A percentile compares a stretch with the other conserved stretches of the same genome.
Evolutionary conservation across 1,140 invertebrate species (phyloP).

Genomic region (Hyposmocoma kahamanoa): DNA sequence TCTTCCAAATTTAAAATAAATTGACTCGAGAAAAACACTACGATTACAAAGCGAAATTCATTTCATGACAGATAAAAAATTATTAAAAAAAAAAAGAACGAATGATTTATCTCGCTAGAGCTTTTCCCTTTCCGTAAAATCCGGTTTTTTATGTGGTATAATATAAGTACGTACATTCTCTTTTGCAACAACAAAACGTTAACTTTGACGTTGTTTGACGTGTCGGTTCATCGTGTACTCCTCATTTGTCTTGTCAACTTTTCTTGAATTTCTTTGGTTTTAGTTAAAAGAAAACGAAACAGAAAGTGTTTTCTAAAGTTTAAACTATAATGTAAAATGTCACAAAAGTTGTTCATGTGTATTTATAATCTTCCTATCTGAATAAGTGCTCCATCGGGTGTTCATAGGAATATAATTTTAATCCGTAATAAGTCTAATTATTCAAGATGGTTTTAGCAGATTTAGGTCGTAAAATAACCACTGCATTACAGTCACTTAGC

Average conservation of each 20-base stretch:
- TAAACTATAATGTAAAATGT: slow-evolving; percentile 11
- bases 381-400: neutral
- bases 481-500: slow-evolving; percentile 96
- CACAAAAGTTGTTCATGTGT: slow-evolving; percentile 6
- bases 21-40: slow-evolving; percentile 2
- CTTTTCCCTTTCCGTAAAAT: no score
- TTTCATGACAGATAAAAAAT: no score
- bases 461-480: slow-evolving; percentile 99
- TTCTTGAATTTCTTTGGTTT: neutral
- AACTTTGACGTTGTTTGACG: slow-evolving; percentile 21
- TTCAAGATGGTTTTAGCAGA: slow-evolving; percentile 98
- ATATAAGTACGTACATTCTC: no score
- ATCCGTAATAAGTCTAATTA: slow-evolving; percentile 10
- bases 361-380: neutral
- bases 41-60: slow-evolving; percentile 52
- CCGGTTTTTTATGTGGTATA: no score
- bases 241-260: slow-evolving; percentile 28
- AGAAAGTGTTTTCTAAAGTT: neutral
- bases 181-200: no score
- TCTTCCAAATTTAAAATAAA: neutral
- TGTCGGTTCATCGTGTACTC: slow-evolving; percentile 30
- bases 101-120: no score
- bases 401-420: slow-evolving; percentile 9
- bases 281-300: neutral
- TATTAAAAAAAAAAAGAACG: no score